Evolutionary conservation across 2,113 vertebrate genomes (phyloP).

Genomic region (Cyanoderma ruficeps): DNA sequence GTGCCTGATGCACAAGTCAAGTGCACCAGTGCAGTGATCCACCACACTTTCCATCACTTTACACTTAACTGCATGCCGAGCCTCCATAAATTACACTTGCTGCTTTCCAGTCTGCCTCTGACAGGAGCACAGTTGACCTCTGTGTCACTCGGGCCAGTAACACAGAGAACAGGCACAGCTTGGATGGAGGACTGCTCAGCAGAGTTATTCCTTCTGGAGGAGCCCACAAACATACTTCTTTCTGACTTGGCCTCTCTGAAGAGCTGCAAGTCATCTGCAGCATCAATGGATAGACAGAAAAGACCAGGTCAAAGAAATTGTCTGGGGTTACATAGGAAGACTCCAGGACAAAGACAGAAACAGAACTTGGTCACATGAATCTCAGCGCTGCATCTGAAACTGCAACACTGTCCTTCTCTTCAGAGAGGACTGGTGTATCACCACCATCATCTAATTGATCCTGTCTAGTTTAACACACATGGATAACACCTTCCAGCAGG

Average conservation of each 20-base stretch:
- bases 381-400: neutral
- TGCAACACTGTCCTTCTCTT: neutral
- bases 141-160: accelerated
- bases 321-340: neutral
- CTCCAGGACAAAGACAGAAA: neutral
- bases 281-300: too few relatives aligned
- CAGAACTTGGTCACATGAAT: neutral
- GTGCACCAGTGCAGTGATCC: conserved; percentile 62
- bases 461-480: neutral
- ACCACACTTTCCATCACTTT: conserved; percentile 68
- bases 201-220: neutral
- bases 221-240: neutral
- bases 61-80: conserved; percentile 53
- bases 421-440: neutral
- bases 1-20: conserved; percentile 55
- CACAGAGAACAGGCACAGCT: neutral
- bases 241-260: neutral
- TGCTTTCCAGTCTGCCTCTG: conserved; percentile 30
- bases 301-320: neutral
- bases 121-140: neutral
- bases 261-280: neutral
- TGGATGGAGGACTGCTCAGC: neutral
- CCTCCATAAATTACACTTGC: conserved; percentile 67
- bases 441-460: neutral
- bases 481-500: neutral